Evolutionary conservation across 2,797 vertebrate genomes (phyloP), one percentile per base, ranked within the genome.

Genomic region (Micropoecilia bifurca): DNA sequence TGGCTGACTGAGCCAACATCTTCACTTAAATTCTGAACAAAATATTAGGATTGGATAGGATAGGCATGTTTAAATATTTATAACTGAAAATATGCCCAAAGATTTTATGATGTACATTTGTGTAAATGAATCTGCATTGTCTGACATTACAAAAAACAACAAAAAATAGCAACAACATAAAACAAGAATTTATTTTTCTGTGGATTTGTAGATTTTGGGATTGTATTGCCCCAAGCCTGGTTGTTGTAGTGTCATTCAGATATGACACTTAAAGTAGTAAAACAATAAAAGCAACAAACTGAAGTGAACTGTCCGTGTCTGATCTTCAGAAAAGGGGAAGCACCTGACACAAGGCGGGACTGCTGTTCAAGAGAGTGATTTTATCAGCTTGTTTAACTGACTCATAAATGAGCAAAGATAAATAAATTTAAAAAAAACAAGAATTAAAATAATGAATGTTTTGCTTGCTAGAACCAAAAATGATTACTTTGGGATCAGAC

Each of bases 351-450:
- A 2, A 69, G 43, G 68, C 30, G 14, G 78, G 74, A 41, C 28
- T 39, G 85, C 80, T 75, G 76, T 89, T 73, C 45, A 76, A 61
- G 41, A 68, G 30, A 79, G 53, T 79, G 83, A 85, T 77, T 36
- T 68, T 75, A 77, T 50, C 73, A 39, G 81, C 83, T 69, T 77
- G 43, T 63, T 69, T 48, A 80, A 88, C 77, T 84, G 86, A 88
- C 85, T 76, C 74, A 47, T 57, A 50, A 13, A 85, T 86, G 71
- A 85, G 78, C 43, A 55, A 22, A 53, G 48, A 53, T 25, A 53
- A 9, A 25, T 25, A 53, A 50, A 47, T 43, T 33, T n/a, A n/a
- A 50, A 20, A 87, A 83, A 75, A 85, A 77, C 43, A 55, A 71
- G 14, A 69, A 25, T 41, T 9, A 6, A 39, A 43, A 12, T 41